Percentiles rank a stretch among this genome's conserved stretches.
Conservation (phyloP, 2,797 vertebrate genomes). For the Scarus forsteni region DNA sequence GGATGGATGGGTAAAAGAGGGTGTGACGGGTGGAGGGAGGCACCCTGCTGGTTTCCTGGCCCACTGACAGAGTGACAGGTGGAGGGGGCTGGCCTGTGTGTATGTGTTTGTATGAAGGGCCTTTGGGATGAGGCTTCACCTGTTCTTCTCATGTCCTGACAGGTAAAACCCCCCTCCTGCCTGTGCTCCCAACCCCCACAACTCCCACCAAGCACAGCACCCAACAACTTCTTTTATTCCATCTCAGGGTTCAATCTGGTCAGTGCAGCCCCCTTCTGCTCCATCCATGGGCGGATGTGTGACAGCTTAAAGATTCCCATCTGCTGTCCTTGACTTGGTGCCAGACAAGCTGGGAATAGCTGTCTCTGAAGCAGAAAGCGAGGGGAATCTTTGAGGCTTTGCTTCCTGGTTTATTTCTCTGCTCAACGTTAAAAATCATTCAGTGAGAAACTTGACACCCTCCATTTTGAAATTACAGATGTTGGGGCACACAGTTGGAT, state of each 20-base stretch:
- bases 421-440: constrained; percentile 31
- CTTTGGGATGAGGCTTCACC: constrained; percentile 83
- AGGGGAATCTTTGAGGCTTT: constrained; percentile 43
- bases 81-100: constrained; percentile 65
- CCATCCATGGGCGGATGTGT: constrained; percentile 55
- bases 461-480: constrained; percentile 16
- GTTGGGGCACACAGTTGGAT: constrained; percentile 10
- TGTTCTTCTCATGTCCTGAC: constrained; percentile 84
- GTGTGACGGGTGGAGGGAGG: constrained; percentile 49
- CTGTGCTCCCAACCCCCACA: constrained; percentile 31
- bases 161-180: constrained; percentile 71
- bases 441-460: neutral
- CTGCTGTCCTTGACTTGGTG: constrained; percentile 78
- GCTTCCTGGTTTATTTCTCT: constrained; percentile 36
- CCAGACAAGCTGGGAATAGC: constrained; percentile 68
- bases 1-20: constrained; percentile 36
- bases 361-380: constrained; percentile 52
- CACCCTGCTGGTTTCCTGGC: constrained; percentile 67
- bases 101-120: constrained; percentile 52
- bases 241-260: constrained; percentile 66
- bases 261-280: constrained; percentile 49
- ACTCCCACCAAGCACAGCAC: constrained; percentile 35
- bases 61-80: constrained; percentile 73
- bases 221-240: constrained; percentile 56
- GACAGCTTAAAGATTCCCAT: constrained; percentile 80